Evolutionary conservation across 2,797 vertebrate species (phyloP).

Genomic region (Oryzias sinensis): DNA sequence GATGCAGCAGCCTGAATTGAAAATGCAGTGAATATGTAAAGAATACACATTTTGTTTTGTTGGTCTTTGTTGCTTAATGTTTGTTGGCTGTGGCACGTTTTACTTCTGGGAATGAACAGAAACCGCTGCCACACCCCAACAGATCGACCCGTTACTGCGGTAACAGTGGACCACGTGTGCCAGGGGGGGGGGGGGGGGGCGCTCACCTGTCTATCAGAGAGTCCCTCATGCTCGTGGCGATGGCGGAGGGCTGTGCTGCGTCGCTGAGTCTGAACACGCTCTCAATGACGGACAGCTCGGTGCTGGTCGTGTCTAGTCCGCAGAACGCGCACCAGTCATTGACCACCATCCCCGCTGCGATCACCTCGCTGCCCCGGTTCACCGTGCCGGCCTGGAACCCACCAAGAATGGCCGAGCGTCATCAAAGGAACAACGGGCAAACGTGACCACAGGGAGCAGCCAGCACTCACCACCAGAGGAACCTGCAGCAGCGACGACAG

Average conservation of each 20-base stretch:
- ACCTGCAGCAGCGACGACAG: slow-evolving; percentile 95
- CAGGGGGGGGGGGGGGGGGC: not conserved
- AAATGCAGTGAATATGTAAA: no score
- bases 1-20: no score
- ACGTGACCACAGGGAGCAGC: not conserved
- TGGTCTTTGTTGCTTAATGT: no score
- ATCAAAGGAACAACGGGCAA: not conserved
- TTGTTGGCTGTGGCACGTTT: no score
- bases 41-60: no score
- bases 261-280: slow-evolving; percentile 92
- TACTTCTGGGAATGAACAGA: no score
- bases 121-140: no score
- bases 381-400: slow-evolving; percentile 89
- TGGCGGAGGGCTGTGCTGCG: slow-evolving; percentile 86
- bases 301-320: slow-evolving; percentile 96
- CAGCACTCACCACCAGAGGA: slow-evolving; percentile 89
- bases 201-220: slow-evolving; percentile 94
- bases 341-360: slow-evolving; percentile 93
- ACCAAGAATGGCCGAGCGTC: not conserved
- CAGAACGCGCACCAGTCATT: slow-evolving; percentile 99
- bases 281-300: slow-evolving; percentile 96
- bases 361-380: slow-evolving; percentile 95
- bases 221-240: slow-evolving; percentile 94
- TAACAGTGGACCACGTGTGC: not conserved
- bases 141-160: no score